Evolutionary conservation across 1,140 invertebrate genomes (phyloP), one percentile per base, ranked within the genome.

Genomic region (Pseudobourletiella spinata): DNA sequence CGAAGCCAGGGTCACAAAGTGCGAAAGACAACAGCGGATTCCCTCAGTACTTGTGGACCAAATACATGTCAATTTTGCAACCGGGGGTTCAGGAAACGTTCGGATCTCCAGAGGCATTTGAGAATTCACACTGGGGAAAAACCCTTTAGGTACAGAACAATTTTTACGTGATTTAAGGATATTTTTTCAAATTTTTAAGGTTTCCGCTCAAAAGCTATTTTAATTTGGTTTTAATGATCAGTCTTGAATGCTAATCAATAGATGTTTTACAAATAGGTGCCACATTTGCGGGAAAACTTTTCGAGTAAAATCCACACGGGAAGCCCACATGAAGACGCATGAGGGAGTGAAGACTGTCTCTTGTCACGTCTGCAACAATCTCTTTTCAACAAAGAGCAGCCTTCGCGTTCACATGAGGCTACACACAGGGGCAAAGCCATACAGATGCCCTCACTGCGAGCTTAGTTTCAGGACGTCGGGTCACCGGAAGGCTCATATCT

Each of bases 361-460:
- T 15, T 86, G 84, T 67, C 77, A 82, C 48, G 76, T 84, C 4
- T 86, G 84, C 65, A 77, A 76, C 56, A 78, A 76, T 58, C 66
- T 76, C 24, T 85, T 84, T 70, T 76, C 82, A 8, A 82, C 81
- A 0, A 83, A 81, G 64, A 81, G 82, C 3, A 82, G 79, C 59
- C 73, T 87, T 0, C 86, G 85, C 71, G 81, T 87, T 15, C 86
- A 88, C 70, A 86, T 87, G 83, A 70, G 83, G 57, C 72, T 84
- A 0, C 83, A 86, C 69, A 84, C 83, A 52, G 84, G 84, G 44
- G 78, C 78, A 1, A 85, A 83, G 70, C 85, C 85, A 1, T 86
- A 85, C 70, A 78, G 79, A 35, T 88, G 86, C 72, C 71, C 79
- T 25, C 87, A 85, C 50, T 88, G 86, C 72, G 77, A 80, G 28